Percentiles rank a stretch among this genome's conserved stretches.
These are phyloP conservation scores for Zelostemma sp. DNA, from an alignment of 1,140 invertebrate genomes.

Conservation along the genomic window DNA sequence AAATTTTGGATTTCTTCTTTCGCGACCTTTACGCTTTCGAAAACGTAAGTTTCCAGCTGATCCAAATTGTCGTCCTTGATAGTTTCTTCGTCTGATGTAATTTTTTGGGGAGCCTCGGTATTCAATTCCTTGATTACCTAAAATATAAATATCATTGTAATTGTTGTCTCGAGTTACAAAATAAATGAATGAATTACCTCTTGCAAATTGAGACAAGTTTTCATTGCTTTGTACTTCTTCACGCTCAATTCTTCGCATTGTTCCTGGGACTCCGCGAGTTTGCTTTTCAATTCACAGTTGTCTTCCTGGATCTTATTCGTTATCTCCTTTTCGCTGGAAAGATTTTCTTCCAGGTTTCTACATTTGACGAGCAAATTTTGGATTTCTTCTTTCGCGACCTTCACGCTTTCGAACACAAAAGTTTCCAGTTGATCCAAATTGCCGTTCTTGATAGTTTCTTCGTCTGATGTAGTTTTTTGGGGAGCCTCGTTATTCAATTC, in stretches of 20 bases:
- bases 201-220: conserved; percentile 6
- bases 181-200: not conserved
- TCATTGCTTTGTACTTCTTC: conserved; percentile 1
- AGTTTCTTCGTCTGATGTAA: not conserved
- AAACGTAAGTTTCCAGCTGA: not conserved
- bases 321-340: conserved; percentile 26
- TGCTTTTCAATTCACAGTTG: conserved; percentile 21
- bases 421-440: conserved; percentile 5
- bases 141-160: no score
- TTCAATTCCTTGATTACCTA: no score
- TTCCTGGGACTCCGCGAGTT: no score
- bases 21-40: conserved; percentile 1
- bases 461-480: no score
- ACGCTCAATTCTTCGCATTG: conserved; percentile 1
- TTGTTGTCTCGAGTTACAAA: no score
- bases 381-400: conserved; percentile 20
- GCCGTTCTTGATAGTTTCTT: not conserved
- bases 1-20: conserved; percentile 31
- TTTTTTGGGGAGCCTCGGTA: no score
- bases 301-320: conserved; percentile 14
- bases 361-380: conserved; percentile 28
- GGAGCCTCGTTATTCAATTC: no score
- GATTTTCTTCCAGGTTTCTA: conserved; percentile 19
- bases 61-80: conserved; percentile 3
- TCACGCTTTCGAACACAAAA: not conserved